phyloP scores from a whole-genome alignment of 2,888 invertebrate genomes.

The Rambutsinella grinnellia region DNA sequence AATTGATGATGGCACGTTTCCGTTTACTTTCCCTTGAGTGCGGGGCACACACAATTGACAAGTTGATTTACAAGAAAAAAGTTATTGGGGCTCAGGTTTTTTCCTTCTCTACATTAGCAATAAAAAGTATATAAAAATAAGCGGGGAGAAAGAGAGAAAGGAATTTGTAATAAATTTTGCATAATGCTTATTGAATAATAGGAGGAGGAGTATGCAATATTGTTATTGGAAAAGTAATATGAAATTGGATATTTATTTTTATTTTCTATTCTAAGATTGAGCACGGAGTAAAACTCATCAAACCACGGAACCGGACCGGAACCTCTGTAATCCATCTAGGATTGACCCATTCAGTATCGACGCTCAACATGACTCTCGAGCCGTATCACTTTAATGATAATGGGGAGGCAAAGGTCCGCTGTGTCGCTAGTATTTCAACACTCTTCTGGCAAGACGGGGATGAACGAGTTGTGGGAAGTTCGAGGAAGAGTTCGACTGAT shows the following conservation, averaged over 20 bases:
- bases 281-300: conserved; percentile 35
- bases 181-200: neutral
- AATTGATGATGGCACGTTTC: conserved; percentile 22
- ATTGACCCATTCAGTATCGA: conserved; percentile 51
- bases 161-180: conserved; percentile 9
- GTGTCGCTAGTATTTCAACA: conserved; percentile 60
- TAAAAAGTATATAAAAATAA: neutral
- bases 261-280: conserved; percentile 43
- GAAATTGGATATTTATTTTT: conserved; percentile 11
- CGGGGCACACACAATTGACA: conserved; percentile 5
- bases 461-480: conserved; percentile 58
- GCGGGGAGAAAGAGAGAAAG: neutral
- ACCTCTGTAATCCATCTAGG: conserved; percentile 15
- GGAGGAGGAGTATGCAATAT: neutral
- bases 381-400: conserved; percentile 61
- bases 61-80: neutral
- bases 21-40: neutral
- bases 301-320: conserved; percentile 15
- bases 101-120: neutral
- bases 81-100: neutral
- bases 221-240: neutral
- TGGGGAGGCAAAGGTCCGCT: conserved; percentile 61
- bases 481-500: conserved; percentile 53
- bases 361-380: conserved; percentile 59
- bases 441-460: conserved; percentile 63